These are phyloP conservation scores for Epinephelus coioides DNA, from an alignment of 2,797 vertebrate genomes.

Conservation along the genomic window DNA sequence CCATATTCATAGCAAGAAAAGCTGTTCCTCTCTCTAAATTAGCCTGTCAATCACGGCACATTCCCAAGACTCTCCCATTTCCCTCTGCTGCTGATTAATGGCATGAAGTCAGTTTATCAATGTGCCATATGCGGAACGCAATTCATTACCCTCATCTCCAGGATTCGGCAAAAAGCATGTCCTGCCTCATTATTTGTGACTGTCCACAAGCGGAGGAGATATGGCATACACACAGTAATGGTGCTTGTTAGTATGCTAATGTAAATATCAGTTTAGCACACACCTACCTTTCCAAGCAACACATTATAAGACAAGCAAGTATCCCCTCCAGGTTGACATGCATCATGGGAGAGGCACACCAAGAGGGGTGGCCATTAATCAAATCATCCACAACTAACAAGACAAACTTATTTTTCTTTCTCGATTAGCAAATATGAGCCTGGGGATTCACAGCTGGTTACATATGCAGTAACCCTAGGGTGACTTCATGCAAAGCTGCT, in stretches of 20 bases:
- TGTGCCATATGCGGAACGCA: slow-evolving; percentile 82
- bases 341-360: slow-evolving; percentile 61
- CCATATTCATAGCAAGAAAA: slow-evolving; percentile 71
- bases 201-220: slow-evolving; percentile 40
- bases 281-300: slow-evolving; percentile 73
- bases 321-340: slow-evolving; percentile 73
- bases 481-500: slow-evolving; percentile 46
- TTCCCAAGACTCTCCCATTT: slow-evolving; percentile 83
- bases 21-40: slow-evolving; percentile 84
- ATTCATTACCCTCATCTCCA: slow-evolving; percentile 88
- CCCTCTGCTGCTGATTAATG: slow-evolving; percentile 86
- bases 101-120: slow-evolving; percentile 87
- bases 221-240: slow-evolving; percentile 40
- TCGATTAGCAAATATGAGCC: slow-evolving; percentile 59
- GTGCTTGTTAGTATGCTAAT: slow-evolving; percentile 88
- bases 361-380: slow-evolving; percentile 68
- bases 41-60: slow-evolving; percentile 84
- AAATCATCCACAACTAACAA: slow-evolving; percentile 76
- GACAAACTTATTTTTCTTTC: slow-evolving; percentile 66
- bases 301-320: slow-evolving; percentile 64
- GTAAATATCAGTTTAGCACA: slow-evolving; percentile 84
- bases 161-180: slow-evolving; percentile 75
- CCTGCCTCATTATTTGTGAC: slow-evolving; percentile 53
- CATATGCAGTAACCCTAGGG: slow-evolving; percentile 49
- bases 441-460: slow-evolving; percentile 63